Evolutionary conservation across 1,140 invertebrate species (phyloP).

Genomic region (Trissolcus basalis): DNA sequence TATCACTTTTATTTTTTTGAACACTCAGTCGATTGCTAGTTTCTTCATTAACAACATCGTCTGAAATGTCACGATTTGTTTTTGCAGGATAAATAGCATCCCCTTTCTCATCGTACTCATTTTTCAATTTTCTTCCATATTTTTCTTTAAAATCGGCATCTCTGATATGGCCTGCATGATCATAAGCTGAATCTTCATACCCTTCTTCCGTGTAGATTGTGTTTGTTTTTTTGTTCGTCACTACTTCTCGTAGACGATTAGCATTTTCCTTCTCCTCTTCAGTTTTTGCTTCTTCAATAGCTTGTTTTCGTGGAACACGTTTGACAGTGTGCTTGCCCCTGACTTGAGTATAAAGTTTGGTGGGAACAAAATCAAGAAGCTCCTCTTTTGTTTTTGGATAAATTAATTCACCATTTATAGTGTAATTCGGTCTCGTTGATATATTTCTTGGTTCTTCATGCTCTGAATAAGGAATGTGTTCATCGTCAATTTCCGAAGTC

Average conservation of each 20-base stretch:
- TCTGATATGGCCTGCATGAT: conserved; percentile 84
- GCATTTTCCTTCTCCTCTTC: conserved; percentile 80
- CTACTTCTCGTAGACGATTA: conserved; percentile 80
- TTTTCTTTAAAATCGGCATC: conserved; percentile 78
- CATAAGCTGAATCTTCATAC: conserved; percentile 85
- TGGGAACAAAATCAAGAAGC: conserved; percentile 79
- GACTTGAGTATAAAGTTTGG: conserved; percentile 82
- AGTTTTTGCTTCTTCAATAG: conserved; percentile 77
- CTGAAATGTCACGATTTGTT: background rate
- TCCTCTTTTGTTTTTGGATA: conserved; percentile 66
- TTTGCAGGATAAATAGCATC: conserved; percentile 25
- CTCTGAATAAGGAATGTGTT: conserved; percentile 67
- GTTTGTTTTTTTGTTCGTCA: conserved; percentile 83
- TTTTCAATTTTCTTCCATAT: conserved; percentile 65
- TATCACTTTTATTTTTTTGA: conserved; percentile 5
- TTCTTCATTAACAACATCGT: conserved; percentile 7
- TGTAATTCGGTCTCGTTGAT: conserved; percentile 76
- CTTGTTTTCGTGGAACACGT: conserved; percentile 78
- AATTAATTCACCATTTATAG: conserved; percentile 74
- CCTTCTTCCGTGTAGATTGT: conserved; percentile 87
- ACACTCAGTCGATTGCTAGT: conserved; percentile 10
- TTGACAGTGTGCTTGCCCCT: conserved; percentile 79
- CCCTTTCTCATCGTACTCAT: conserved; percentile 42
- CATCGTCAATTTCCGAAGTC: conserved; percentile 47
- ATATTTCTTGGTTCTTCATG: conserved; percentile 73